Percentiles rank a stretch among this genome's conserved stretches.
Evolutionary conservation across 2,888 invertebrate genomes (phyloP).

Genomic region (Cepaea hortensis): DNA sequence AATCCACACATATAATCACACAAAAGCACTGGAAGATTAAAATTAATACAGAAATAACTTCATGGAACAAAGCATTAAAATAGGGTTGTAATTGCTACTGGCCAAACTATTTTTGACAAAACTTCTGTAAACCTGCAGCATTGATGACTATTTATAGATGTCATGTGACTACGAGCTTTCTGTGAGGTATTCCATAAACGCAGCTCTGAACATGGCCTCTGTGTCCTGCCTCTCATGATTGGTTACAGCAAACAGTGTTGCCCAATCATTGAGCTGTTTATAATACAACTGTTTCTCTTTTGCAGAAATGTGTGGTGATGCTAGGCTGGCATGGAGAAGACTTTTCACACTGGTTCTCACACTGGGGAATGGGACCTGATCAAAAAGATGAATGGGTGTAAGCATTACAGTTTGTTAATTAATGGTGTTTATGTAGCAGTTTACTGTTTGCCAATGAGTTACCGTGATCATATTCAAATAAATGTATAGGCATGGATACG

Average conservation of each 20-base stretch:
- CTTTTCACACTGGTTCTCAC: constrained; percentile 61
- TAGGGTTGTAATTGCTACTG: not conserved
- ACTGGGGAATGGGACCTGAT: constrained; percentile 63
- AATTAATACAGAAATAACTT: too few relatives aligned
- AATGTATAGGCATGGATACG: too few relatives aligned
- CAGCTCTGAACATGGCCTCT: constrained; percentile 39
- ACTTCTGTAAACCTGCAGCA: not conserved
- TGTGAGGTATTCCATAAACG: constrained; percentile 27
- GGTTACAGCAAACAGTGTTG: constrained; percentile 62
- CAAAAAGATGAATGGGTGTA: not conserved
- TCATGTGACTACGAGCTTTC: not conserved
- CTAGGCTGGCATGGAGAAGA: constrained; percentile 59
- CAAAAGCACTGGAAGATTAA: too few relatives aligned
- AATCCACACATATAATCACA: too few relatives aligned
- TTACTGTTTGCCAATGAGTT: too few relatives aligned
- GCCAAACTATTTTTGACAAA: not conserved
- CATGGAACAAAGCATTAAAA: too few relatives aligned
- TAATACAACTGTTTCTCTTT: constrained; percentile 55
- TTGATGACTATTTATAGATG: not conserved
- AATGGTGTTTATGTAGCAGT: too few relatives aligned
- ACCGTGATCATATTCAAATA: too few relatives aligned
- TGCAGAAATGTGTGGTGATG: constrained; percentile 53
- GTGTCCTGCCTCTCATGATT: constrained; percentile 57
- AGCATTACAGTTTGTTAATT: not conserved
- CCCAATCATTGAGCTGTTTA: constrained; percentile 53